Evolutionary conservation across 2,113 vertebrate species (phyloP).

Genomic region (Zingel zingel): DNA sequence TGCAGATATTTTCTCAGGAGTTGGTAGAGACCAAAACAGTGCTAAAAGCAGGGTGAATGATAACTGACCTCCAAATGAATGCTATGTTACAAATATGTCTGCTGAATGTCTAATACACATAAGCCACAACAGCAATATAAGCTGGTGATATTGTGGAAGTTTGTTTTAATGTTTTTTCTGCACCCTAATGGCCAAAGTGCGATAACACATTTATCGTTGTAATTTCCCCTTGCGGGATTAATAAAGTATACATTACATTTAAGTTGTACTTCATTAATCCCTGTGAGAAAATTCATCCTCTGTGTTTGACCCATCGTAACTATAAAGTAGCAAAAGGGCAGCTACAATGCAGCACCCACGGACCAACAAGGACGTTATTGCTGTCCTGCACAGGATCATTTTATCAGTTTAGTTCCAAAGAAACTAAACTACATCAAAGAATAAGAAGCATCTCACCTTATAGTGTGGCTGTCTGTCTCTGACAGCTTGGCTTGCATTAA

Average conservation of each 20-base stretch:
- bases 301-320: too few species aligned
- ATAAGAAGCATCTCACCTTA: constrained; percentile 84
- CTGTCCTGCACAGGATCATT: not conserved
- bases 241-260: not conserved
- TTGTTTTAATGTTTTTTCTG: not conserved
- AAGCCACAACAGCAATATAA: not conserved
- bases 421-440: not conserved
- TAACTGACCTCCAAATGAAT: not conserved
- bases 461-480: constrained; percentile 89
- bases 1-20: too few species aligned
- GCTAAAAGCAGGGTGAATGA: too few species aligned
- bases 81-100: not conserved
- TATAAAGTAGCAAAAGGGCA: not conserved
- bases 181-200: not conserved
- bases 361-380: not conserved
- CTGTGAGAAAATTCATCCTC: not conserved
- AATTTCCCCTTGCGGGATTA: too few species aligned
- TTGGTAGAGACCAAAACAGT: not conserved
- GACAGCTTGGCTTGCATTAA: constrained; percentile 95
- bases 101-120: not conserved
- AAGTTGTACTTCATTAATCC: not conserved
- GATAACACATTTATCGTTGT: not conserved
- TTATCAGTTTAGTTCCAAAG: not conserved
- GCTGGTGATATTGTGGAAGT: not conserved
- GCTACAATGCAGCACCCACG: not conserved